A percentile compares a stretch with the other conserved stretches of the same genome.
phyloP scores from a whole-genome alignment of 2,113 vertebrate species.

The Agapornis roseicollis region DNA sequence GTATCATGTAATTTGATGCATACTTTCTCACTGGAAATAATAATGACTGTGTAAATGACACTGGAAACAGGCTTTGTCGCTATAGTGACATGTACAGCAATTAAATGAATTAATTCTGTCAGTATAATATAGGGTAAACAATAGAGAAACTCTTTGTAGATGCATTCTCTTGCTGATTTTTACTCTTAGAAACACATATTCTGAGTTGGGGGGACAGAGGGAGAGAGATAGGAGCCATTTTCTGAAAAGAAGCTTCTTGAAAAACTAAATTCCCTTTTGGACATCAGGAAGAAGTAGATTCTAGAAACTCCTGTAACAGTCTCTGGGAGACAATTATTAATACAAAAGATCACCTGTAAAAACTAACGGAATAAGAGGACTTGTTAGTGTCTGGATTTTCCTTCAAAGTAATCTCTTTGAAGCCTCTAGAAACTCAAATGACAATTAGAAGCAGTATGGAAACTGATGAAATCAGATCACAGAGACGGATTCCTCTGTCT shows the following conservation, averaged over 20 bases:
- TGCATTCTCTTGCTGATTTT: not conserved
- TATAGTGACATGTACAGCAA: not conserved
- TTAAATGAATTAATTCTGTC: not conserved
- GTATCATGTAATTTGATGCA: not conserved
- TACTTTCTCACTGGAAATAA: not conserved
- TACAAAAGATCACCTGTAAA: not conserved
- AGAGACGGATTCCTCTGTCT: not conserved
- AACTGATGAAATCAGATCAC: not conserved
- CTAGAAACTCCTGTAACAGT: not conserved
- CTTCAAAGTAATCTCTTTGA: not conserved
- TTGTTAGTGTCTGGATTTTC: not conserved
- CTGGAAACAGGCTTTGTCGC: not conserved
- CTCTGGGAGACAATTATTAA: not conserved
- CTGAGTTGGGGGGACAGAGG: not conserved
- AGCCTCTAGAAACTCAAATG: not conserved
- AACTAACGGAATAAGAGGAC: not conserved
- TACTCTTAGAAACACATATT: not conserved
- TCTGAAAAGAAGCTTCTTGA: not conserved
- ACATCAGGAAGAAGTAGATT: not conserved
- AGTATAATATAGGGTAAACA: not conserved
- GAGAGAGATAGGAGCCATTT: not conserved
- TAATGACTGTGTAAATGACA: not conserved
- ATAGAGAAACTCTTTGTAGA: not conserved
- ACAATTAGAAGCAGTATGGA: not conserved
- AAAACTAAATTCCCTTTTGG: not conserved